Evolutionary conservation across 1,140 invertebrate species (phyloP), one percentile per base, ranked within the genome.

Genomic region (Polyergus mexicanus): DNA sequence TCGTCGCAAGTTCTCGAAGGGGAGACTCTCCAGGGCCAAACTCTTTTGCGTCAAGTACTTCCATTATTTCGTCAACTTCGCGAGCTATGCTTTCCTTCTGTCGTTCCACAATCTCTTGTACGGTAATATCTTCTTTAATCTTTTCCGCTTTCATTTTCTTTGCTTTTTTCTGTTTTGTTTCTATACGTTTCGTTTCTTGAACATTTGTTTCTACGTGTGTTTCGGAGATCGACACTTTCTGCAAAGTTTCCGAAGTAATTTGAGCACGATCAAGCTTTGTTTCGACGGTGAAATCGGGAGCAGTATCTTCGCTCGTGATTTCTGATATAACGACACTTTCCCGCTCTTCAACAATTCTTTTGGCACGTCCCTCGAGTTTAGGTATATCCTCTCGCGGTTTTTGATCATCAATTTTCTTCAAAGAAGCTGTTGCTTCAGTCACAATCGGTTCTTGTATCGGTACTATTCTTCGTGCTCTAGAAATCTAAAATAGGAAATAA

Each of bases 11-110:
- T 95, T 98, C 98, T 77, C 97, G 94, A 63, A 98, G 94, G 2
- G 98, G 97, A 35, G 96, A 96, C 94, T 98, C 97, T 22, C 97
- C 97, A 16, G 97, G 96, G 0, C 97, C 97, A 94, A 98, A 98
- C 90, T 98, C 97, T 89, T 96, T 97, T 0, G 96, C 97, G 86
- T 97, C 96, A 8, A 98, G 95, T 1, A 96, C 95, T 90, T 98
- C 96, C 85, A 98, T 95, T 35, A 97, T 95, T 93, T 98, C 96
- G 88, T 97, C 96, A 25, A 98, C 96, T 94, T 98, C 97, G 58
- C 96, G 96, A 25, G 96, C 96, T 92, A 97, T 96, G 58, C 96
- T 95, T 86, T 96, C 96, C 86, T 96, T 95, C 25, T 96, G 94
- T 90, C 96, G 95, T 86, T 96, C 95, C 60, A 96, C 96, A 22